Evolutionary conservation across 2,888 invertebrate species (phyloP).

Genomic region (Junonia oenone): DNA sequence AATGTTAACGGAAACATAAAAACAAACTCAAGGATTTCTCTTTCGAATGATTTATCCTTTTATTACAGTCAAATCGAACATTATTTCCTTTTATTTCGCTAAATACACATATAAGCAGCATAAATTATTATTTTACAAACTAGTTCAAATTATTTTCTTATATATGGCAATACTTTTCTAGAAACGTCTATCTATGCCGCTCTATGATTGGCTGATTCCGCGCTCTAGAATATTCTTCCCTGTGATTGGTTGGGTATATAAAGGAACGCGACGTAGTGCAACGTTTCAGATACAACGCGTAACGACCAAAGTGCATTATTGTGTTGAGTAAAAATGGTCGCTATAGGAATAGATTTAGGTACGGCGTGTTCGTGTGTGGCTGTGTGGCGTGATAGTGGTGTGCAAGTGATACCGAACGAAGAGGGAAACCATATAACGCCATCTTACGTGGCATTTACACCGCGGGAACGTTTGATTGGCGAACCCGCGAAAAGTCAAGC

Average conservation of each 20-base stretch:
- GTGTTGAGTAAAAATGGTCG: constrained; percentile 43
- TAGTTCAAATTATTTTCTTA: constrained; percentile 3
- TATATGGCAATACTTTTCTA: constrained; percentile 45
- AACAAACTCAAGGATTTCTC: too few species aligned
- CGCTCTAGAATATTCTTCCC: constrained; percentile 46
- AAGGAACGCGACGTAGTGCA: constrained; percentile 35
- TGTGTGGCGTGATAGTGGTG: constrained; percentile 49
- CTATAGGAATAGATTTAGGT: constrained; percentile 62
- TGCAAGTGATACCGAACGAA: constrained; percentile 57
- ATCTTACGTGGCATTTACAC: constrained; percentile 56
- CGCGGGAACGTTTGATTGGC: constrained; percentile 49
- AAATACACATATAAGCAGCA: neutral
- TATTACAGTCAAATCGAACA: too few species aligned
- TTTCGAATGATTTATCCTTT: too few species aligned
- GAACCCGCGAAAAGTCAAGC: constrained; percentile 58
- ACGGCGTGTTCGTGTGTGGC: constrained; percentile 58
- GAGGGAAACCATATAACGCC: constrained; percentile 55
- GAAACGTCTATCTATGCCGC: constrained; percentile 39
- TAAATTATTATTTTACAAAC: too few species aligned
- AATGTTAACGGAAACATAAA: too few species aligned
- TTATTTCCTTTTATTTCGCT: neutral
- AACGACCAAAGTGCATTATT: constrained; percentile 1
- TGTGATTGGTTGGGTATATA: constrained; percentile 50
- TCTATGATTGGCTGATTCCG: constrained; percentile 45
- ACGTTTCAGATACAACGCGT: constrained; percentile 31